Evolutionary conservation across 2,888 invertebrate species (phyloP), one percentile per base, ranked within the genome.

Genomic region (Dinocampus coccinellae): DNA sequence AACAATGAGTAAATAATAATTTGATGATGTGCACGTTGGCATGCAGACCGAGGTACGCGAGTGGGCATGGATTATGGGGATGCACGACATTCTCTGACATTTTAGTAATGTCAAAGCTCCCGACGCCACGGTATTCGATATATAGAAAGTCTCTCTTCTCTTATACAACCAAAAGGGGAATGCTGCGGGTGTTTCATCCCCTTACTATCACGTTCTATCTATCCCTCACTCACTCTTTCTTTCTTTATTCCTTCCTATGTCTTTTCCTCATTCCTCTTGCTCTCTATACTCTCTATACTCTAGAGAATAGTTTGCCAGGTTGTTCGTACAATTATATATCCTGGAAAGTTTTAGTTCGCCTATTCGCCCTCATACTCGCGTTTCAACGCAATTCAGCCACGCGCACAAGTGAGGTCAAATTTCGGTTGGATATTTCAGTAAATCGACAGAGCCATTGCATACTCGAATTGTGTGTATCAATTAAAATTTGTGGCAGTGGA

Each of bases 61-160:
- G n/a, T 47, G 13, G 22, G 34, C 53, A 33, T 55, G 34, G 57
- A 70, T 64, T 70, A 70, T 70, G 70, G 55, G n/a, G 70, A 70
- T 70, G 70, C 61, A 55, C 71, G 86, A 86, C 86, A 85, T 85
- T 86, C 82, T 82, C 80, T 85, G 86, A 86, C 86, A 85, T 87
- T 86, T 86, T 80, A 79, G 83, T 85, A 85, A 86, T 85, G 84
- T 83, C 85, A 82, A 78, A 81, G 78, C 80, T 76, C 77, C 70
- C 74, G 70, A 76, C 61, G 64, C 74, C 67, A 57, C 64, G 73
- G 77, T 75, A 67, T 71, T 76, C 73, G 65, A 77, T 81, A 76
- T 75, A 76, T 73, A 69, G 57, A 29, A 3, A 7, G 3, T 4
- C 52, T 16, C 36, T 9, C 47, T 16, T n/a, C 39, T 47, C 47